phyloP scores from a whole-genome alignment of 2,888 invertebrate genomes.

The Galeruca laticollis region DNA sequence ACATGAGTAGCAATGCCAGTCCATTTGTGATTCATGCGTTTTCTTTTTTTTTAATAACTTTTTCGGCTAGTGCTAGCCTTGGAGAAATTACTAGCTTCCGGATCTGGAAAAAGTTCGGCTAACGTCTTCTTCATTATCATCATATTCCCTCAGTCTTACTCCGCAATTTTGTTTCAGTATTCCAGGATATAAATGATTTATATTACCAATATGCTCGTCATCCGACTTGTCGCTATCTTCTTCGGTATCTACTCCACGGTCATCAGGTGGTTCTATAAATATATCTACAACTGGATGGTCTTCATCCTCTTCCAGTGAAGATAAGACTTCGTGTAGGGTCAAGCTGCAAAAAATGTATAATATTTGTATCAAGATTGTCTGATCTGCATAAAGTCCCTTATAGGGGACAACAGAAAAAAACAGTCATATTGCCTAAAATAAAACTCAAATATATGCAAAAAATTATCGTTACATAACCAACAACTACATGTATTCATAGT shows the following conservation, averaged over 20 bases:
- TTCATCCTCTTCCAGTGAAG: conserved; percentile 14
- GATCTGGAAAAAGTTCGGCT: conserved; percentile 6
- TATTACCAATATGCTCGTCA: too few species aligned
- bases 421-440: neutral
- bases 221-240: too few species aligned
- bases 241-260: too few species aligned
- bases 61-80: neutral
- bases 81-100: neutral
- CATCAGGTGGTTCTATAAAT: too few species aligned
- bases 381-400: conserved; percentile 24
- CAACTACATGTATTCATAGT: neutral
- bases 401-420: neutral
- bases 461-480: neutral
- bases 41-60: neutral
- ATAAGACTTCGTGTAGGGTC: conserved; percentile 15
- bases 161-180: conserved; percentile 21
- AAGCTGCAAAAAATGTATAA: conserved; percentile 26
- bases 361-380: too few species aligned
- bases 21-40: neutral
- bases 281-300: too few species aligned
- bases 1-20: too few species aligned
- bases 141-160: conserved; percentile 8
- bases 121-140: conserved; percentile 13
- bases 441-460: neutral
- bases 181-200: conserved; percentile 28